Percentiles rank a stretch among this genome's conserved stretches.
phyloP scores from a whole-genome alignment of 2,888 invertebrate genomes.

The Syritta pipiens region DNA sequence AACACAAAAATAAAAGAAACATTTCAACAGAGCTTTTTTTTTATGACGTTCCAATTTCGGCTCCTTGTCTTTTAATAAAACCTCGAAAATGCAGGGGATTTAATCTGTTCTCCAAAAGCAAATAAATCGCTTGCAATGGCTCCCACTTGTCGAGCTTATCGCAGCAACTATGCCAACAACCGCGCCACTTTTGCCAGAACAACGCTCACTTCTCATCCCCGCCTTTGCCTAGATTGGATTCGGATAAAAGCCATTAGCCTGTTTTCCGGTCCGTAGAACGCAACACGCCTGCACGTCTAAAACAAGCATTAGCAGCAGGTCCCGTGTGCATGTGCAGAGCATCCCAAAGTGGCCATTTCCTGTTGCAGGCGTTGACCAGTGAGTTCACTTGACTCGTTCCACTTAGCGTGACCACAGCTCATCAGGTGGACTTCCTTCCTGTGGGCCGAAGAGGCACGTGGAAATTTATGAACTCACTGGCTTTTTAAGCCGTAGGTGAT shows the following conservation, averaged over 20 bases:
- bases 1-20: no score
- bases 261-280: no score
- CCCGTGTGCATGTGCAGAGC: no score
- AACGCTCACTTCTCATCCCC: no score
- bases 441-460: no score
- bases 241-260: no score
- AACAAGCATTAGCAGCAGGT: background rate
- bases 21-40: no score
- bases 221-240: no score
- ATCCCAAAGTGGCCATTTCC: constrained; percentile 26
- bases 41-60: no score
- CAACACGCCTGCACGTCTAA: background rate
- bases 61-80: background rate
- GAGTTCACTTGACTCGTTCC: background rate
- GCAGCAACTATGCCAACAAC: no score
- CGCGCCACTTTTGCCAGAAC: no score
- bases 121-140: no score
- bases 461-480: constrained; percentile 9
- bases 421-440: background rate
- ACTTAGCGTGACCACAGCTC: constrained; percentile 1
- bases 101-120: background rate
- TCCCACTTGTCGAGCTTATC: background rate
- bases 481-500: background rate
- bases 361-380: background rate
- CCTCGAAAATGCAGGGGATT: background rate